These are phyloP conservation scores for Salvelinus namaycush DNA, from an alignment of 2,113 vertebrate genomes.

Conservation along the genomic window DNA sequence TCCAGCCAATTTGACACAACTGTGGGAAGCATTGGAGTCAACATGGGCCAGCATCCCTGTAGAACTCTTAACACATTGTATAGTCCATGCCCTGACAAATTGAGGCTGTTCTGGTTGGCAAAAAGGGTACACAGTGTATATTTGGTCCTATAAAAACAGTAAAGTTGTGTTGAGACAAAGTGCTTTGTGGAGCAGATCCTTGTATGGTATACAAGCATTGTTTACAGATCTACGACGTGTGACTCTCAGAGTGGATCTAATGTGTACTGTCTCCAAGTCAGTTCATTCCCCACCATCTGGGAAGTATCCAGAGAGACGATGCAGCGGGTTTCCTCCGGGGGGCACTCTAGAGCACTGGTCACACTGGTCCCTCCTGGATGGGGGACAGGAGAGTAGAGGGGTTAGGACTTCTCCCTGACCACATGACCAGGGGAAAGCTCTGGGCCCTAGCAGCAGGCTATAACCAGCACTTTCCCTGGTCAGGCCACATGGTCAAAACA, in stretches of 20 bases:
- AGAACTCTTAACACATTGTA: too few relatives aligned
- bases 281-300: constrained; percentile 85
- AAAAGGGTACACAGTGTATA: too few relatives aligned
- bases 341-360: constrained; percentile 92
- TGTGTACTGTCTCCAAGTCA: too few relatives aligned
- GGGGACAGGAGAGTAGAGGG: neutral
- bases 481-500: neutral
- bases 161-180: neutral
- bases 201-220: neutral
- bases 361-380: constrained; percentile 93
- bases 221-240: too few relatives aligned
- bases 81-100: too few relatives aligned
- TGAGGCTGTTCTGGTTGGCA: too few relatives aligned
- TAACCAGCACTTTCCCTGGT: too few relatives aligned
- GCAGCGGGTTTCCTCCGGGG: constrained; percentile 88
- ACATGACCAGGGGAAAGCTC: too few relatives aligned
- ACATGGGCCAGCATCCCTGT: too few relatives aligned
- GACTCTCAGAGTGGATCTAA: constrained; percentile 39
- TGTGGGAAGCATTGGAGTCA: too few relatives aligned
- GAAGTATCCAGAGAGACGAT: constrained; percentile 96
- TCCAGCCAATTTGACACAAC: too few relatives aligned
- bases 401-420: neutral
- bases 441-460: too few relatives aligned
- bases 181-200: neutral
- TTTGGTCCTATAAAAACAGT: neutral